These are phyloP conservation scores for Yponomeuta sedellus DNA, from an alignment of 2,888 invertebrate species.

Conservation along the genomic window DNA sequence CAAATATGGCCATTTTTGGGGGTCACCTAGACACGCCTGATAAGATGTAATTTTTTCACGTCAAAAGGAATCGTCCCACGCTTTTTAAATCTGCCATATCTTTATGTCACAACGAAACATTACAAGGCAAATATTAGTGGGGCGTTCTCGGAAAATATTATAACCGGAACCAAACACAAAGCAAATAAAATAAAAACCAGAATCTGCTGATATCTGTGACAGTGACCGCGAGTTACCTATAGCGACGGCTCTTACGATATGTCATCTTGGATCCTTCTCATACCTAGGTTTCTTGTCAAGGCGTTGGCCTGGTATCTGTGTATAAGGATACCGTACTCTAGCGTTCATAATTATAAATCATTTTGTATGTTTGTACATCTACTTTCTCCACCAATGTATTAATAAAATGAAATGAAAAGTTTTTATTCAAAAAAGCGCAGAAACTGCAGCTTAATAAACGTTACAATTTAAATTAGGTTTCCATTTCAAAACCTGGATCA, in stretches of 20 bases:
- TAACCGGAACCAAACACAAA: conserved; percentile 1
- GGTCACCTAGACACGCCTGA: background rate
- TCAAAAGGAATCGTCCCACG: background rate
- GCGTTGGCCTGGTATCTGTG: background rate
- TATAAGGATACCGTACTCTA: too few species aligned
- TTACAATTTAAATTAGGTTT: too few species aligned
- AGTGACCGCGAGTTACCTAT: background rate
- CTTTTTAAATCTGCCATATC: background rate
- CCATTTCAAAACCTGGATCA: too few species aligned
- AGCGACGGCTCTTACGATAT: background rate
- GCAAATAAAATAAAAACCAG: background rate
- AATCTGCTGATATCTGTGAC: background rate
- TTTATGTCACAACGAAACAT: background rate
- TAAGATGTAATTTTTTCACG: background rate
- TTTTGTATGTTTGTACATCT: too few species aligned
- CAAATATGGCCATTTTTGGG: background rate
- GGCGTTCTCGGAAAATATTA: background rate
- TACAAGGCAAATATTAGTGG: background rate
- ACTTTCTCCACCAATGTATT: too few species aligned
- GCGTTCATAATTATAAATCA: too few species aligned
- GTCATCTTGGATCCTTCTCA: conserved; percentile 1
- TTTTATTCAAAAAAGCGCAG: too few species aligned
- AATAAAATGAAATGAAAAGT: too few species aligned
- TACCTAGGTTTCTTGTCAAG: background rate
- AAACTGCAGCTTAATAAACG: too few species aligned